Base-by-base conservation (phyloP, 37 sponge, comb jelly and placozoan species). In the Petrosia ficiformis region DNA sequence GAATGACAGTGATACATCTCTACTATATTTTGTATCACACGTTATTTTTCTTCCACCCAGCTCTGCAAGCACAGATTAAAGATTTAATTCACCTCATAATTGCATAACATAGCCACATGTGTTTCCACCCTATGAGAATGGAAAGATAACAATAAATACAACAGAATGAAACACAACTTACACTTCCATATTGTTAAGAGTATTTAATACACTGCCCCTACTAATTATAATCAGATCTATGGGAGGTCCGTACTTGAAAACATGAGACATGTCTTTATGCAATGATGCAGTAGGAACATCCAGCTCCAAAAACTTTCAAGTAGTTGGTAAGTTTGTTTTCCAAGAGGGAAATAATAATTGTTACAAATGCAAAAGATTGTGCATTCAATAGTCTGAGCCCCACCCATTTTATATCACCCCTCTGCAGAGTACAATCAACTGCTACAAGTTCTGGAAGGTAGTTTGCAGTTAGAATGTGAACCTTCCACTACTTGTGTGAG, bases 51-150 rank as follows among this genome's bases (percentile, higher is more conserved):
- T n/a, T n/a, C n/a, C n/a, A n/a, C n/a, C n/a, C n/a, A n/a, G 54
- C 8, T 48, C 54, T 48, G 22, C 33, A 24, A 64, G 33, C 33
- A 30, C 24, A 31, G n/a, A n/a, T n/a, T n/a, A n/a, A n/a, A n/a
- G n/a, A n/a, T n/a, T n/a, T n/a, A 2, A 8, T 1, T 48, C 78
- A 91, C 91, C 82, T 91, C 91, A 52, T 73, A 91, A 39, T 91
- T 91, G 28, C 83, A 86, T 1, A 91, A 67, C 58, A 86, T 69
- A 37, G 87, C 91, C 43, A 72, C 75, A 57, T 70, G 78, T 44
- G 82, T 76, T 21, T 91, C 75, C 22, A 86, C 42, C 32, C 88
- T 85, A 72, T 10, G 31, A 66, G 33, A 16, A 48, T n/a, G 61
- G 28, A 80, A 34, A n/a, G 19, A 3, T 71, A 59, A 32, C 11